Conservation (phyloP, 2,113 vertebrate genomes). For the Alouatta palliata region DNA sequence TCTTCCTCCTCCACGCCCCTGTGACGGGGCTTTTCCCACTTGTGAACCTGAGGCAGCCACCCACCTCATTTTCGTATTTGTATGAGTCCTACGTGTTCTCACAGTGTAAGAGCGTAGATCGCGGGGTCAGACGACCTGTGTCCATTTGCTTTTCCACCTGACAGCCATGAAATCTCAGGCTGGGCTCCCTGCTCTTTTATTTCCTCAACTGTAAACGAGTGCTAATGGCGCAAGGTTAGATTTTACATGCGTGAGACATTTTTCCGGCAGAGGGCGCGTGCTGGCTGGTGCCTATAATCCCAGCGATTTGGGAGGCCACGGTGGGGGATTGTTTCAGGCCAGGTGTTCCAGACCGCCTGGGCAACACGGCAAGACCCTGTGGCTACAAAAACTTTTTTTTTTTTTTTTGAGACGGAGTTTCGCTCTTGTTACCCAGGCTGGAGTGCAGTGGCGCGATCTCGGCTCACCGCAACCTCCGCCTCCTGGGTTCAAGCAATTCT, state of each 20-base stretch:
- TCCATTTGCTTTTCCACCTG: not conserved
- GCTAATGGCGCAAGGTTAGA: not conserved
- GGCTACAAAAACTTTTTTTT: not conserved
- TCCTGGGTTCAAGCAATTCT: no score
- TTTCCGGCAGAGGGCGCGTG: not conserved
- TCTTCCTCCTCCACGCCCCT: not conserved
- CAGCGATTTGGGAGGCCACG: no score
- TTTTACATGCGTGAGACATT: not conserved
- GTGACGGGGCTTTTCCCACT: not conserved
- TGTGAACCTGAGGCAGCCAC: not conserved
- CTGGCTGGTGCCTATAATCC: no score
- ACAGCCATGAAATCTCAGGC: not conserved
- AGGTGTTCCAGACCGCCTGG: no score
- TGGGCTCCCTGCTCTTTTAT: not conserved
- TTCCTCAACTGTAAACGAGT: not conserved
- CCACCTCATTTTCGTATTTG: rapidly evolving
- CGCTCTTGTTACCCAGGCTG: no score
- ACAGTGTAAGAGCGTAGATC: not conserved
- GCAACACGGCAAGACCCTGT: not conserved
- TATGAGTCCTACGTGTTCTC: rapidly evolving
- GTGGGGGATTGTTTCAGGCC: no score
- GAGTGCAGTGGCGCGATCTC: no score
- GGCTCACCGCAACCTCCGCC: no score
- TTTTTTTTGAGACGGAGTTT: no score
- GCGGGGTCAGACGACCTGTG: not conserved